These are phyloP conservation scores for Rhodinocichla rosea DNA, from an alignment of 2,113 vertebrate species.

Conservation along the genomic window DNA sequence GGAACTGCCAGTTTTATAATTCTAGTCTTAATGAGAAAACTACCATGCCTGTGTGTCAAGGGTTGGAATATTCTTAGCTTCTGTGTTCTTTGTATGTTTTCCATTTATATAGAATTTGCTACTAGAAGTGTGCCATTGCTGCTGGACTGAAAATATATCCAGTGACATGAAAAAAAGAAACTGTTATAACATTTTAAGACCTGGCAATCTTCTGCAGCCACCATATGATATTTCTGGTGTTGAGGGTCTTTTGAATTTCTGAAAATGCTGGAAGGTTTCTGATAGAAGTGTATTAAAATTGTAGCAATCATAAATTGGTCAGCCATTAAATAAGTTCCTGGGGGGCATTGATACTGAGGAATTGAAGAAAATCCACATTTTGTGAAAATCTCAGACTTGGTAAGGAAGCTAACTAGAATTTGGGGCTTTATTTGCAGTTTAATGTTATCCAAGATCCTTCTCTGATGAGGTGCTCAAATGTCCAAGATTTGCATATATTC, in stretches of 20 bases:
- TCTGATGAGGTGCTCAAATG: neutral
- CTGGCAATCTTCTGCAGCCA: neutral
- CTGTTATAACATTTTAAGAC: neutral
- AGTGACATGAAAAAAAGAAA: neutral
- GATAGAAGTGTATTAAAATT: neutral
- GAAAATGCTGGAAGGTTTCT: neutral
- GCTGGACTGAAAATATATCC: neutral
- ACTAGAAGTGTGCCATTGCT: neutral
- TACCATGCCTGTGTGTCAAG: neutral
- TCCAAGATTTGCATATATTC: rapidly evolving
- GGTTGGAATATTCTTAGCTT: neutral
- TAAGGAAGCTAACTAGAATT: neutral
- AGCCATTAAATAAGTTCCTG: neutral
- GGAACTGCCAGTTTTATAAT: neutral
- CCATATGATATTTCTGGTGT: neutral
- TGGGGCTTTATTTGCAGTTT: neutral
- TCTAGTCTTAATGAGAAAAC: neutral
- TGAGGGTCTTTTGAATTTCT: neutral
- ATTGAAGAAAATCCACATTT: neutral
- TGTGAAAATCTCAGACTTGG: neutral
- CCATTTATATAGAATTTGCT: neutral
- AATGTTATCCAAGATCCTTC: neutral
- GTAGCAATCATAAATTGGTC: neutral
- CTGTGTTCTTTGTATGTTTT: neutral
- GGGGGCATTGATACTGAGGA: rapidly evolving